A percentile compares a stretch with the other conserved stretches of the same genome.
These are phyloP conservation scores for Cheilosia grossa DNA, from an alignment of 2,888 invertebrate species.

Conservation along the genomic window DNA sequence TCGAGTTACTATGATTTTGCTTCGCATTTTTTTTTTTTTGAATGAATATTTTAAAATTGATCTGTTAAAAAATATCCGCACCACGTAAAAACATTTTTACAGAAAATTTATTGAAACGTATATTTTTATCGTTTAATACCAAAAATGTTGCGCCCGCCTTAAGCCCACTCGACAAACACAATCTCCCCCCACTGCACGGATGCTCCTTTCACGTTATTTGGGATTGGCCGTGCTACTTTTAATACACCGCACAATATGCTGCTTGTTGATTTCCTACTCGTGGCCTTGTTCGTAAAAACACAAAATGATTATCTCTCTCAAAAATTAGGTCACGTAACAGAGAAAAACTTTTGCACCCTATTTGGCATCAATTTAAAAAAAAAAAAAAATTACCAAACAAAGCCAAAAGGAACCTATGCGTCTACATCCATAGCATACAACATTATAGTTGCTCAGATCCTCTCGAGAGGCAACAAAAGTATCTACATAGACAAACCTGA, in stretches of 20 bases:
- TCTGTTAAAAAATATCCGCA: too few species aligned
- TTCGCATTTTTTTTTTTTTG: too few species aligned
- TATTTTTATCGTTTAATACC: neutral
- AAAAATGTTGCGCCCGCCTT: neutral
- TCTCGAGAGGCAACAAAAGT: slow-evolving; percentile 30
- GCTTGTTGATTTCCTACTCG: slow-evolving; percentile 69
- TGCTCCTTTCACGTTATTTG: slow-evolving; percentile 7
- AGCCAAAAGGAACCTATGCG: slow-evolving; percentile 16
- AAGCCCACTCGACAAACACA: slow-evolving; percentile 12
- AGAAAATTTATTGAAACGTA: neutral
- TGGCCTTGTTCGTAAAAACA: slow-evolving; percentile 54
- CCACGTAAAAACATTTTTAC: too few species aligned
- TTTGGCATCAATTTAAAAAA: slow-evolving; percentile 57
- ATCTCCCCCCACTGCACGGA: slow-evolving; percentile 5
- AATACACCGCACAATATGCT: slow-evolving; percentile 35
- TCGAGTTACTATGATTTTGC: too few species aligned
- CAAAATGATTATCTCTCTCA: slow-evolving; percentile 58
- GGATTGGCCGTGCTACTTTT: slow-evolving; percentile 4
- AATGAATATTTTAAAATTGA: too few species aligned
- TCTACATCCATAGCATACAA: slow-evolving; percentile 40
- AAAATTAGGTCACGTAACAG: slow-evolving; percentile 70
- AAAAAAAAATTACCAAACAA: slow-evolving; percentile 27
- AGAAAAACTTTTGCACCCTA: slow-evolving; percentile 56
- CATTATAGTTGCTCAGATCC: slow-evolving; percentile 49
- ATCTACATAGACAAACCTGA: slow-evolving; percentile 11